Evolutionary conservation across 2,113 vertebrate species (phyloP).

Genomic region (Struthio camelus): DNA sequence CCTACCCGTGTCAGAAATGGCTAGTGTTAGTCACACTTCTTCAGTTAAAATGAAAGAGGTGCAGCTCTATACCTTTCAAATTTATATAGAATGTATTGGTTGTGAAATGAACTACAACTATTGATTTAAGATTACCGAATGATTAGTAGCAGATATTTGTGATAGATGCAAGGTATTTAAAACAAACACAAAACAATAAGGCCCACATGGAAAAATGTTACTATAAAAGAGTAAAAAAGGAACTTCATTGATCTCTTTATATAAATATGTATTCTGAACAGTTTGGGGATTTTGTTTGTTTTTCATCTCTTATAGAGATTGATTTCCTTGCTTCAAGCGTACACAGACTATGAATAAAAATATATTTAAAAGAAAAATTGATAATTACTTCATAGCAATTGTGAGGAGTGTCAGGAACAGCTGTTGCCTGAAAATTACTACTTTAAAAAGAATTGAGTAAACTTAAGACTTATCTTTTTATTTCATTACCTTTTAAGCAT

Average conservation of each 20-base stretch:
- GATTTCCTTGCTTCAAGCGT: not conserved
- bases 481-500: not conserved
- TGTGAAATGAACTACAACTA: not conserved
- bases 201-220: not conserved
- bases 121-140: not conserved
- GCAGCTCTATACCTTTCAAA: not conserved
- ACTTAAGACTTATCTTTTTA: not conserved
- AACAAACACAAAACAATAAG: not conserved
- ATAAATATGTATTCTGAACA: not conserved
- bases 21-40: not conserved
- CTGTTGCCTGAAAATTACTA: not conserved
- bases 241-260: not conserved
- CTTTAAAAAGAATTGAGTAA: not conserved
- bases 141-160: not conserved
- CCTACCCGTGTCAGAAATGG: not conserved
- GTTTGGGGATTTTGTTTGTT: not conserved
- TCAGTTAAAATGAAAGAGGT: not conserved
- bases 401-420: not conserved
- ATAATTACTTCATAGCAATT: not conserved
- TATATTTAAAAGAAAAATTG: not conserved
- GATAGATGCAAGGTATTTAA: not conserved
- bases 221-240: not conserved
- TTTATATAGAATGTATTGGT: not conserved
- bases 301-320: not conserved
- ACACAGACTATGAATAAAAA: not conserved